These are phyloP conservation scores for Albula goreensis DNA, from an alignment of 2,113 vertebrate genomes.

Conservation along the genomic window DNA sequence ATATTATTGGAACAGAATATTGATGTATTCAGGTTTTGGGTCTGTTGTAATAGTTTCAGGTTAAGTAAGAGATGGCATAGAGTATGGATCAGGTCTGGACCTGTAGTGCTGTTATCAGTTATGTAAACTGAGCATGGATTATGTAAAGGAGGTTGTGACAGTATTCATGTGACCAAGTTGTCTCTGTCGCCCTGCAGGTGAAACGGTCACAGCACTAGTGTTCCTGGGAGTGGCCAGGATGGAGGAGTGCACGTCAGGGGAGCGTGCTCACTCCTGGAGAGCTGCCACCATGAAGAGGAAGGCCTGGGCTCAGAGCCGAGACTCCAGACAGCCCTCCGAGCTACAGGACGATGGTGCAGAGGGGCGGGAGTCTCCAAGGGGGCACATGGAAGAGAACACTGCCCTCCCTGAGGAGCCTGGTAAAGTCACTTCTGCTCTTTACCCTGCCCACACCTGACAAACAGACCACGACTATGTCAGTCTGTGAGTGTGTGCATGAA, in stretches of 20 bases:
- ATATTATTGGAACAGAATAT: background rate
- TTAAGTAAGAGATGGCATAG: background rate
- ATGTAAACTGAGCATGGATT: background rate
- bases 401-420: background rate
- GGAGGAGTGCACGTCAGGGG: background rate
- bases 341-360: constrained; percentile 68
- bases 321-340: constrained; percentile 83
- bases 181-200: constrained; percentile 37
- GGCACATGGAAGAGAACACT: background rate
- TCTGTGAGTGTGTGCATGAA: too few relatives aligned
- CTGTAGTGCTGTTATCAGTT: too few relatives aligned
- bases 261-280: background rate
- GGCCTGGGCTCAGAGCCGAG: constrained; percentile 88
- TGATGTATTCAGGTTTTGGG: background rate
- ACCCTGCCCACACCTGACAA: background rate
- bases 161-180: background rate
- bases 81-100: background rate
- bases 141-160: background rate
- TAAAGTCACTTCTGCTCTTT: background rate
- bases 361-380: constrained; percentile 6
- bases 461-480: too few relatives aligned
- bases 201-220: constrained; percentile 29
- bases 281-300: constrained; percentile 63
- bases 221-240: background rate
- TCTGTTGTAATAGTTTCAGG: background rate